Base-by-base conservation (phyloP, 2,113 vertebrate genomes). In the Centropus unirufus region DNA sequence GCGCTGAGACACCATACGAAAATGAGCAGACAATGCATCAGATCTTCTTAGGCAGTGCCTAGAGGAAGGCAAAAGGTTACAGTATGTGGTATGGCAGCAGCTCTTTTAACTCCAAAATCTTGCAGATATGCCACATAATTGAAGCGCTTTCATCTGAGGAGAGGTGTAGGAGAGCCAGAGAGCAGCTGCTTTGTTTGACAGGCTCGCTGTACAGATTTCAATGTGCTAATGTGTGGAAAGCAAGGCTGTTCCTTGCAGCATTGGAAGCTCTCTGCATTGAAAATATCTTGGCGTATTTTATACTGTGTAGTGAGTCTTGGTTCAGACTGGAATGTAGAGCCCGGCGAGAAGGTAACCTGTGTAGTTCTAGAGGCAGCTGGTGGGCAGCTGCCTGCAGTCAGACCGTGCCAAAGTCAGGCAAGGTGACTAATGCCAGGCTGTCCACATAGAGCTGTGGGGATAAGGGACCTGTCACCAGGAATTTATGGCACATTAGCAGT, bases 111-210 rank as follows among this genome's bases (percentile, higher is more conserved):
- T 81, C 58, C 39, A 3, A 27, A n/a, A 44, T 73, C 42, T 68
- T 46, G 54, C 67, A 79, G 72, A 4, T 14, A 0, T 23, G 58
- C 17, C 72, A 10, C n/a, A 9, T 62, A 54, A 36, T 9, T n/a
- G 66, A 46, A 61, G 75, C 76, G 91, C 40, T 61, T 87, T 61
- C 62, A 6, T 54, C 51, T 29, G 40, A 57, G 78, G 66, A 82
- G 84, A 75, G 47, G 62, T 70, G 74, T 32, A 12, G 92, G 93
- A 93, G 84, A 83, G 87, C 8, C 61, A 15, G 90, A 44, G 93
- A 88, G 80, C 92, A 72, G 93, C 77, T 89, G 83, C 92, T 86
- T 75, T 61, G 63, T 61, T 86, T 63, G 86, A 63, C 87, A 86
- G 80, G 61, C 64, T 87, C 44, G 42, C 64, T 51, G 83, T 72